These are phyloP conservation scores for Hipposideros armiger DNA, from an alignment of 2,113 vertebrate species.

Conservation along the genomic window DNA sequence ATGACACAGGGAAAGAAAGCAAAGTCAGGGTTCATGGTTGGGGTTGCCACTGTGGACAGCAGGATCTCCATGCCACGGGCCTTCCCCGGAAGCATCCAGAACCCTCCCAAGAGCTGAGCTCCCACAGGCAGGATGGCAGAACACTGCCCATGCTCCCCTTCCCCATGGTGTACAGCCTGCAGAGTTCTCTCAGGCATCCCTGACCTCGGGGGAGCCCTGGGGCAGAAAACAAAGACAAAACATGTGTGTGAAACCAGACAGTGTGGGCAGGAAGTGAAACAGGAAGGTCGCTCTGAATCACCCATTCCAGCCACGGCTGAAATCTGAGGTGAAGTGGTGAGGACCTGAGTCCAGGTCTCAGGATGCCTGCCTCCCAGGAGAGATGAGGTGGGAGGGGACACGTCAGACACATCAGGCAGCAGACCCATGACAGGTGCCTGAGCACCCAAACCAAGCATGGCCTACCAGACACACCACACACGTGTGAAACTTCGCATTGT, in stretches of 20 bases:
- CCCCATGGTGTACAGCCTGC: not conserved
- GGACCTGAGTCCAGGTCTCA: not conserved
- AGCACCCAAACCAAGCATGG: fast-evolving
- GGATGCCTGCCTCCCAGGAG: not conserved
- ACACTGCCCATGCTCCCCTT: not conserved
- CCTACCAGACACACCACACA: too few relatives aligned
- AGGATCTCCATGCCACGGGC: fast-evolving
- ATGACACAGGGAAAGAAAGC: not conserved
- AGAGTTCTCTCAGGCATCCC: not conserved
- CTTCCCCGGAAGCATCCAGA: not conserved
- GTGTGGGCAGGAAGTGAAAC: not conserved
- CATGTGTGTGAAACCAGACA: not conserved
- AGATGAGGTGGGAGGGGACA: not conserved
- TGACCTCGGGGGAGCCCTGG: not conserved
- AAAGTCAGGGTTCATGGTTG: not conserved
- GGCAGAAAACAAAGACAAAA: not conserved
- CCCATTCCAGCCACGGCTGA: not conserved
- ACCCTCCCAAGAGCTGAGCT: not conserved
- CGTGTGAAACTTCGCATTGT: not conserved
- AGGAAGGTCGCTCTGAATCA: not conserved
- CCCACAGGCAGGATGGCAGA: not conserved
- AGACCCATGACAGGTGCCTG: not conserved
- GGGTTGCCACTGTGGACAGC: not conserved
- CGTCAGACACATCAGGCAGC: not conserved
- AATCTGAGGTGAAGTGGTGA: not conserved